phyloP scores from a whole-genome alignment of 2,797 vertebrate species.

The Mareca penelope region DNA sequence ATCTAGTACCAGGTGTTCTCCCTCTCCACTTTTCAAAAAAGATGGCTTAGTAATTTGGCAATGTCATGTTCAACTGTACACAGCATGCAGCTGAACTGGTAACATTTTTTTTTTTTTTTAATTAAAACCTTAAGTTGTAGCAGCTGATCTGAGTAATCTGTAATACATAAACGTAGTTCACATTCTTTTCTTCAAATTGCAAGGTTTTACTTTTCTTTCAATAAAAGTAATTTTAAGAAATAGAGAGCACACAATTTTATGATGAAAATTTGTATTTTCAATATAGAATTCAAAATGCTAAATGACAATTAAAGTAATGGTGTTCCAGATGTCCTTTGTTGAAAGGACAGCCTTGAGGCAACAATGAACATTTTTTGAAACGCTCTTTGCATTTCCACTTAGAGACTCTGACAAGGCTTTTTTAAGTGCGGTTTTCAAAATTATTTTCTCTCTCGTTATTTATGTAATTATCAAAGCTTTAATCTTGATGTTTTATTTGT shows the following conservation, averaged over 20 bases:
- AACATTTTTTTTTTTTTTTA: background rate
- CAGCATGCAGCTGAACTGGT: background rate
- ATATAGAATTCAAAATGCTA: background rate
- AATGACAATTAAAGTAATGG: background rate
- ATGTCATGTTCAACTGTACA: background rate
- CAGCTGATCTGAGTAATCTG: background rate
- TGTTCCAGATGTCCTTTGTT: background rate
- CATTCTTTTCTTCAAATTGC: background rate
- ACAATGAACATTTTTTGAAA: background rate
- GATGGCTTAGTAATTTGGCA: background rate
- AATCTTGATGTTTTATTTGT: conserved; percentile 40
- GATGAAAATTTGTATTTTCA: background rate
- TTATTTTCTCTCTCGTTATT: conserved; percentile 25
- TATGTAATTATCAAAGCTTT: conserved; percentile 36
- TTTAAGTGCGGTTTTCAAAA: background rate
- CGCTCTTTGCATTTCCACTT: background rate
- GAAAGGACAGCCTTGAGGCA: background rate
- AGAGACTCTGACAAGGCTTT: background rate
- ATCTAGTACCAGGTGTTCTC: background rate
- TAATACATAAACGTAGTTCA: background rate
- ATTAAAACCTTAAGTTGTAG: background rate
- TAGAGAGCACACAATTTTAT: background rate
- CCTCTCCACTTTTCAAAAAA: background rate
- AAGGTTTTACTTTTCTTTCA: background rate
- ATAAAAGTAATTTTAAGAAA: background rate